A percentile compares a stretch with the other conserved stretches of the same genome.
These are phyloP conservation scores for Poeciliopsis presidionis DNA, from an alignment of 2,797 vertebrate species.

Conservation along the genomic window DNA sequence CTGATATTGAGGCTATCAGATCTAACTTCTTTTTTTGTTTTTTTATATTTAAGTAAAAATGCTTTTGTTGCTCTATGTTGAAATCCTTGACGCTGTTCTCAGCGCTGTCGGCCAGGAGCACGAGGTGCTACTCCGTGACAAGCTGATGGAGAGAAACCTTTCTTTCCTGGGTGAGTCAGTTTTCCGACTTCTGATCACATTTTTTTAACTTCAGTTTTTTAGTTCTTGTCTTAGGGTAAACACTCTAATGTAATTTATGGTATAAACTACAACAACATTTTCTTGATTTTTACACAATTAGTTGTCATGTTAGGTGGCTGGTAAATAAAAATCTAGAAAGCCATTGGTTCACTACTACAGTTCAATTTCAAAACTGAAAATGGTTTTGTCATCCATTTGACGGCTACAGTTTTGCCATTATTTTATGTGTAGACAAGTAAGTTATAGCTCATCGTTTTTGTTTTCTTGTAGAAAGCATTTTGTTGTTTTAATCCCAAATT, in stretches of 20 bases:
- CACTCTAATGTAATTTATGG: conserved; percentile 69
- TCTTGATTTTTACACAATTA: neutral
- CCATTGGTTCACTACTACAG: neutral
- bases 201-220: conserved; percentile 26
- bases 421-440: neutral
- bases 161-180: conserved; percentile 92
- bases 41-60: neutral
- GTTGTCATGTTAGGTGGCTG: neutral
- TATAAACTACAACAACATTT: no score
- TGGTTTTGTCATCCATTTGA: neutral
- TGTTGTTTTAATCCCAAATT: neutral
- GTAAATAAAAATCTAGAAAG: neutral
- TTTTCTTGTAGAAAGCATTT: neutral
- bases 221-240: conserved; percentile 51
- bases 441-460: neutral
- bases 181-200: conserved; percentile 29
- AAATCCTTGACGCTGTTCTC: conserved; percentile 73
- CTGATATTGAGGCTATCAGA: neutral
- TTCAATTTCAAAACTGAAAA: neutral
- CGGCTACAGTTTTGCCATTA: neutral
- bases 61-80: conserved; percentile 25
- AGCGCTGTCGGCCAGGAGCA: conserved; percentile 96
- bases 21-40: no score
- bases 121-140: conserved; percentile 91
- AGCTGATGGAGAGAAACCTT: conserved; percentile 90